Evolutionary conservation across 2,113 vertebrate species (phyloP).

Genomic region (Nerophis ophidion): DNA sequence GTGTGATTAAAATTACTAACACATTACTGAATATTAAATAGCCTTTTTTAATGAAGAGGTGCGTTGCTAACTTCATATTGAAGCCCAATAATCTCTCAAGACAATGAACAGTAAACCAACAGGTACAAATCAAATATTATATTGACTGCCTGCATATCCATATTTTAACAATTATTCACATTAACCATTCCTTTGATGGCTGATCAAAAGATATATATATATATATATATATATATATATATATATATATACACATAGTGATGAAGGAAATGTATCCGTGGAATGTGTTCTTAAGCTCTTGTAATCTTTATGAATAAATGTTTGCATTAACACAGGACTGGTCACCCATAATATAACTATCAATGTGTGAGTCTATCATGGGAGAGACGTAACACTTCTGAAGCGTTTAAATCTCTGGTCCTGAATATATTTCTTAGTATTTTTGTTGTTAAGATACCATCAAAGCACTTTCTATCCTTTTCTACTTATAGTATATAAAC

Average conservation of each 20-base stretch:
- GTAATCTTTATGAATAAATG: background rate
- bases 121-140: slow-evolving; percentile 48
- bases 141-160: slow-evolving; percentile 13
- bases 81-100: slow-evolving; percentile 60
- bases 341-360: slow-evolving; percentile 31
- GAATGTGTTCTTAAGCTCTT: slow-evolving; percentile 11
- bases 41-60: slow-evolving; percentile 66
- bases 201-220: slow-evolving; percentile 3
- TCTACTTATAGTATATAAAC: slow-evolving; percentile 72
- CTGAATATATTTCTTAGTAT: slow-evolving; percentile 55
- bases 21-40: slow-evolving; percentile 55
- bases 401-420: slow-evolving; percentile 37
- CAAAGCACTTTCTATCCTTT: slow-evolving; percentile 60
- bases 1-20: slow-evolving; percentile 53
- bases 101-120: slow-evolving; percentile 34
- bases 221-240: too few relatives aligned
- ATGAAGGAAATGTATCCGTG: slow-evolving; percentile 2
- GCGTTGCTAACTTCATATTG: slow-evolving; percentile 48
- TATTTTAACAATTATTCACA: slow-evolving; percentile 37
- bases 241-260: background rate
- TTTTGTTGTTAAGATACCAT: slow-evolving; percentile 65
- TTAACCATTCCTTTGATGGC: slow-evolving; percentile 27
- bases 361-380: slow-evolving; percentile 20
- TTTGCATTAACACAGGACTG: slow-evolving; percentile 22
- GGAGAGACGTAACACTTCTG: slow-evolving; percentile 30